Conservation (phyloP, 2,888 invertebrate species). For the Campoletis raptor region DNA sequence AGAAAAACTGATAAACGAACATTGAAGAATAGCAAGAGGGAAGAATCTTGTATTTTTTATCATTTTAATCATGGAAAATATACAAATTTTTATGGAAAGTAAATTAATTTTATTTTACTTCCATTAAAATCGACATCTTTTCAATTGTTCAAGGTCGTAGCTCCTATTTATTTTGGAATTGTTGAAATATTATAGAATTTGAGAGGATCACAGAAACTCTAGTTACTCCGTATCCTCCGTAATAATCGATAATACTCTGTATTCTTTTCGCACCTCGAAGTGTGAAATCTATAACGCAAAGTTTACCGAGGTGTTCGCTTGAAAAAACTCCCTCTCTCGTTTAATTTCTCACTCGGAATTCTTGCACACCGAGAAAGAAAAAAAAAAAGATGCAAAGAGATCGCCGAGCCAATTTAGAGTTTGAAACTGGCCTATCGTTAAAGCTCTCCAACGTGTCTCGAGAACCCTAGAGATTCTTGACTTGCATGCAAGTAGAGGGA, state of each 20-base stretch:
- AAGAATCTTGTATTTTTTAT: too few species aligned
- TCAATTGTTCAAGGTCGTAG: too few species aligned
- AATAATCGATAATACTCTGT: neutral
- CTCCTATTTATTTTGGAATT: too few species aligned
- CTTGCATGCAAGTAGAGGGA: constrained; percentile 39
- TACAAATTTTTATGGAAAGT: too few species aligned
- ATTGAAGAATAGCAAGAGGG: too few species aligned
- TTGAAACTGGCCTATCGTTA: constrained; percentile 71
- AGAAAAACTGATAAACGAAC: too few species aligned
- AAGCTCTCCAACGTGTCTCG: constrained; percentile 66
- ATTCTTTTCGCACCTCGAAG: neutral
- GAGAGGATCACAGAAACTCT: too few species aligned
- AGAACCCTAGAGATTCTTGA: constrained; percentile 60
- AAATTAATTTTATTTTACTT: neutral
- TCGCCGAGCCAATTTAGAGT: constrained; percentile 40
- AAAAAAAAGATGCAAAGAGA: constrained; percentile 3
- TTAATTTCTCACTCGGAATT: constrained; percentile 25
- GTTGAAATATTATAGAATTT: too few species aligned
- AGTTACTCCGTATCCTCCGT: neutral
- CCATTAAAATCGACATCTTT: too few species aligned
- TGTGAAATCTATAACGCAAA: neutral
- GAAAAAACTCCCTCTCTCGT: neutral
- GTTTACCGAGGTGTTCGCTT: neutral
- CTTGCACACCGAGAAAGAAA: neutral
- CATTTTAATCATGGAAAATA: too few species aligned